phyloP scores from a whole-genome alignment of 1,140 invertebrate species.

The Popillia japonica region DNA sequence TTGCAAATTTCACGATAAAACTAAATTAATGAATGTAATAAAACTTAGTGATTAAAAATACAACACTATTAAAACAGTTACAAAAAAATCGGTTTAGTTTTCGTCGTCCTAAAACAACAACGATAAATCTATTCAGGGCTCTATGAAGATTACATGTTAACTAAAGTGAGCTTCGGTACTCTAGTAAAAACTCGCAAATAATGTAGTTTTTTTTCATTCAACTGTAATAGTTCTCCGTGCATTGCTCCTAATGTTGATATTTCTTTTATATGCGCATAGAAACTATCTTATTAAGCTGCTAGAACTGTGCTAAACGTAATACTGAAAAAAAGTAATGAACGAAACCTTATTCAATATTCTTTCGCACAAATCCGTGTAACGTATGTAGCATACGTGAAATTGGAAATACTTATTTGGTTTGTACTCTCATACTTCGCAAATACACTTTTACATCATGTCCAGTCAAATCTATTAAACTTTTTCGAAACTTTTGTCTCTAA shows the following conservation, averaged over 20 bases:
- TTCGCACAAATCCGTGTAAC: background rate
- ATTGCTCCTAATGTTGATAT: background rate
- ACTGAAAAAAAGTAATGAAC: background rate
- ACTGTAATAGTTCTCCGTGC: background rate
- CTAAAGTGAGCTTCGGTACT: background rate
- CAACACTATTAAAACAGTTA: too few species aligned
- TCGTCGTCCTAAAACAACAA: background rate
- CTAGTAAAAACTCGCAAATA: background rate
- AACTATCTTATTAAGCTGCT: constrained; percentile 2
- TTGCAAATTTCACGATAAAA: too few species aligned
- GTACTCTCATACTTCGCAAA: background rate
- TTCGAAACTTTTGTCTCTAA: background rate
- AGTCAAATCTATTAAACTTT: background rate
- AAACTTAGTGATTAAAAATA: too few species aligned
- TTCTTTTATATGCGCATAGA: constrained; percentile 9
- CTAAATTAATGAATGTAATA: too few species aligned
- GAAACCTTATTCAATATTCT: background rate
- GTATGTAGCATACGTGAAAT: background rate
- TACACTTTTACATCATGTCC: background rate
- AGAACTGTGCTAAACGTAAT: background rate
- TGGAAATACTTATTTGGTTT: background rate
- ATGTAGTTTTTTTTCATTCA: background rate
- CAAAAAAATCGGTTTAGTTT: too few species aligned
- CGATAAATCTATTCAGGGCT: background rate
- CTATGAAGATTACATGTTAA: background rate